These are phyloP conservation scores for Rhynchotus rufescens DNA, from an alignment of 2,797 vertebrate species.

Conservation along the genomic window DNA sequence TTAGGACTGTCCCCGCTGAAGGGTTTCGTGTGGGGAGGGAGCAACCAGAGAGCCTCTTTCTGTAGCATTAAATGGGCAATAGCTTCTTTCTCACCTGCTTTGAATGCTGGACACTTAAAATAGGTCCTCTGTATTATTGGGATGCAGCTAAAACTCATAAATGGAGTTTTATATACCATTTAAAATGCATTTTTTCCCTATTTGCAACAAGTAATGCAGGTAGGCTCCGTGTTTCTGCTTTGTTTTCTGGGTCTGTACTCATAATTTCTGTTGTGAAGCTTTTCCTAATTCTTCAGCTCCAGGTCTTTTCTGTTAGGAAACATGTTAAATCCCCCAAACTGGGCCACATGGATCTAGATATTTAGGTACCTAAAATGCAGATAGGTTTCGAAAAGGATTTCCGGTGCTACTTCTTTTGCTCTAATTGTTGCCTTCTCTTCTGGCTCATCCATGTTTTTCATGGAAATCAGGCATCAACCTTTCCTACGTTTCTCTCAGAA, in stretches of 20 bases:
- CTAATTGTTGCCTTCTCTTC: neutral
- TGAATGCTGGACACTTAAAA: neutral
- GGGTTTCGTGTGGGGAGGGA: neutral
- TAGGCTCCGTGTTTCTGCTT: neutral
- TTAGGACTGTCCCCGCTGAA: neutral
- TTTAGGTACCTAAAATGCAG: neutral
- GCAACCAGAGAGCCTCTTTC: neutral
- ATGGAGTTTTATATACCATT: too few relatives aligned
- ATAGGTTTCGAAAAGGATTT: neutral
- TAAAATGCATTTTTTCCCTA: neutral
- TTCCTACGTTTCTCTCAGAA: neutral
- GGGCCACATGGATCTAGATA: too few relatives aligned
- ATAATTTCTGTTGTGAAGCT: neutral
- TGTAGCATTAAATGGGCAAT: neutral
- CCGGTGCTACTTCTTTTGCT: neutral
- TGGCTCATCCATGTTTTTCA: neutral
- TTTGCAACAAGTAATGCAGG: neutral
- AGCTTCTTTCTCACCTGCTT: neutral
- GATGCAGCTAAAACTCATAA: neutral
- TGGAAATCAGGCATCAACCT: neutral
- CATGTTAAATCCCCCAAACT: neutral
- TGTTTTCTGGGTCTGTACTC: neutral
- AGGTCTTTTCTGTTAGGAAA: fast-evolving
- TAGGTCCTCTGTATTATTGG: neutral
- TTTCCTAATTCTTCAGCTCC: neutral